Evolutionary conservation across 1,140 invertebrate genomes (phyloP), one percentile per base, ranked within the genome.

Genomic region (Drosophila malerkotliana): DNA sequence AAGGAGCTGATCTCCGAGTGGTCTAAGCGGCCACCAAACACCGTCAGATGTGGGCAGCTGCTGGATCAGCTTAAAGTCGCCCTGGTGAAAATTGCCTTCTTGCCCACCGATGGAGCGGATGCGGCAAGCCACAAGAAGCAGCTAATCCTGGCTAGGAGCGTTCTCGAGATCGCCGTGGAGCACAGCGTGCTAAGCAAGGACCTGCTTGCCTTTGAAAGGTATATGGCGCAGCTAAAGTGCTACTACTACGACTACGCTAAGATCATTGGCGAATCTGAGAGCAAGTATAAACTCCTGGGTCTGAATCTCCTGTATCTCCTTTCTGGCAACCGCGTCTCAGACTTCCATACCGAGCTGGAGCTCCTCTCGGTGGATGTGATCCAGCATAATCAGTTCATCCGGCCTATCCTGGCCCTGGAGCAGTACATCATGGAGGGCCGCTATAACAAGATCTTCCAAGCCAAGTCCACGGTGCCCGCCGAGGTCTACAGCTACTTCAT

Each of bases 341-440:
- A 99, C 92, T 99, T 99, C 92, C 99, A 99, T 90, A 99, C 98
- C 6, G 98, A 99, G 92, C 92, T 99, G 56, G 99, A 99, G 92
- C 93, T 98, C 15, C 93, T 99, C n/a, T 96, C 98, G 4, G 95
- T 97, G 32, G 97, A 98, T 92, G 96, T 97, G 54, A 96, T 99
- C 80, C 96, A 98, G 91, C 95, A 95, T 32, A 99, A 99, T 91
- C 95, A 98, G 53, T 99, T 99, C 92, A 98, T 99, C 34, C 95
- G 95, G 72, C 98, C 99, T 92, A 98, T 99, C 0, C 94, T 99
- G 1, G 97, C 97, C 32, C 93, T 99, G 73, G 99, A 99, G 90
- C 99, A 99, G 90, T 99, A 98, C 93, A 94, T 99, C 44, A 99
- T 99, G 98, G 99, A 99, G 93, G 99, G 99, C 28, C 98, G 97